Evolutionary conservation across 2,888 invertebrate genomes (phyloP), one percentile per base, ranked within the genome.

Genomic region (Athetis lepigone): DNA sequence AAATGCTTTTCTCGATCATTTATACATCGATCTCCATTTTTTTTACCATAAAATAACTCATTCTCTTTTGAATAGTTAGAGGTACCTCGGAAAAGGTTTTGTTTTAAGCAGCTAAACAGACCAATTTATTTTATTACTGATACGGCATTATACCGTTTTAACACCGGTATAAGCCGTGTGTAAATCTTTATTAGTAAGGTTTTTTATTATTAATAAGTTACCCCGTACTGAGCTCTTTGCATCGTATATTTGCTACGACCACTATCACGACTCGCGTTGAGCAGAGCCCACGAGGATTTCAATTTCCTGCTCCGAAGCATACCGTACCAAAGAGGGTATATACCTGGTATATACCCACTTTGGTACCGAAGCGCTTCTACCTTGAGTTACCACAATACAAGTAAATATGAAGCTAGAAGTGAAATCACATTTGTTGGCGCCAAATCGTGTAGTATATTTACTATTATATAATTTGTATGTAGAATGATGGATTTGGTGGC

Each of bases 221-320:
- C 1, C 4, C 2, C 4, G 4, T 4, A 29, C 7, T 18, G 36
- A 40, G 49, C 13, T 29, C 58, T 54, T 18, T 11, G 37, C 46
- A 42, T 19, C 61, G 16, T 36, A 52, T 70, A 61, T 74, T 62
- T 70, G 43, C 63, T 63, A 25, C 33, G 57, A 52, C 56, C 40
- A 45, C 57, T 57, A 60, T 57, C 52, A 49, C 16, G 59, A 47
- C 46, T 29, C 50, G 36, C 55, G 25, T 46, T 19, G 42, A 29
- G 45, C 66, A 8, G 29, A 40, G n/a, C n/a, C 42, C 46, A 51
- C 23, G 52, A 55, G 51, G 45, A 55, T 78, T 78, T 70, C 63
- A 78, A 77, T 77, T 78, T 77, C 67, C 76, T 74, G 69, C 29
- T 36, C 42, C 50, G 13, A 42, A 25, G 60, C 60, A 39, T 16